phyloP scores from a whole-genome alignment of 2,113 vertebrate species.

The Thryonomys swinderianus region DNA sequence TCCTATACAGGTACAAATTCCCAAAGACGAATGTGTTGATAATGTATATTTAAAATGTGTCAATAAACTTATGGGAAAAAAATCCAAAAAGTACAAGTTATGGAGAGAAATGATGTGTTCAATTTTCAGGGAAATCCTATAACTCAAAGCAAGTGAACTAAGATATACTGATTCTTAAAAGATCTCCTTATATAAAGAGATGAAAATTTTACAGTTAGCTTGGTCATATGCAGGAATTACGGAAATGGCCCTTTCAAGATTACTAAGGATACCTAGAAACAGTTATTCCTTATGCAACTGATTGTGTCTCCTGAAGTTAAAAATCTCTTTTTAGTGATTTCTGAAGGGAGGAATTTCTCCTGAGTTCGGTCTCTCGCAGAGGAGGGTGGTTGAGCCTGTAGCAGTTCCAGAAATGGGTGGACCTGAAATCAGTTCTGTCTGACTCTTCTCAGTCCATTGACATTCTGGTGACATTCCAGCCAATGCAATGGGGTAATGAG shows the following conservation, averaged over 20 bases:
- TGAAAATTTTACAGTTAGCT: neutral
- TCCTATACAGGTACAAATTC: no score
- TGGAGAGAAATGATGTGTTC: neutral
- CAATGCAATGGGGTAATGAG: neutral
- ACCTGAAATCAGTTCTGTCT: neutral
- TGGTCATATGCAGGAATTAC: neutral
- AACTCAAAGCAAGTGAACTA: neutral
- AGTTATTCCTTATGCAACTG: neutral
- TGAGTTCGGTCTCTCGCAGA: neutral
- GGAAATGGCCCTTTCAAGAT: neutral
- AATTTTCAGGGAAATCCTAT: neutral
- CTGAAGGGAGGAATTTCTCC: neutral
- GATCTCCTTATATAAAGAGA: neutral
- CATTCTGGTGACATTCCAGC: neutral
- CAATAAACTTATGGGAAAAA: no score
- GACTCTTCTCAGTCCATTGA: neutral
- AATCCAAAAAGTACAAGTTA: neutral
- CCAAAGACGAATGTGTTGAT: no score
- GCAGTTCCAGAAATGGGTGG: neutral
- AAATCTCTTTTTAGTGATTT: neutral
- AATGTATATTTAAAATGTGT: no score
- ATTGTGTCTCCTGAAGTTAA: neutral
- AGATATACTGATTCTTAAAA: neutral
- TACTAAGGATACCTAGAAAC: neutral
- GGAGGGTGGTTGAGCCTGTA: accelerated